A percentile compares a stretch with the other conserved stretches of the same genome.
Evolutionary conservation across 1,140 invertebrate genomes (phyloP).

Genomic region (Tetranychus cinnabarinus): DNA sequence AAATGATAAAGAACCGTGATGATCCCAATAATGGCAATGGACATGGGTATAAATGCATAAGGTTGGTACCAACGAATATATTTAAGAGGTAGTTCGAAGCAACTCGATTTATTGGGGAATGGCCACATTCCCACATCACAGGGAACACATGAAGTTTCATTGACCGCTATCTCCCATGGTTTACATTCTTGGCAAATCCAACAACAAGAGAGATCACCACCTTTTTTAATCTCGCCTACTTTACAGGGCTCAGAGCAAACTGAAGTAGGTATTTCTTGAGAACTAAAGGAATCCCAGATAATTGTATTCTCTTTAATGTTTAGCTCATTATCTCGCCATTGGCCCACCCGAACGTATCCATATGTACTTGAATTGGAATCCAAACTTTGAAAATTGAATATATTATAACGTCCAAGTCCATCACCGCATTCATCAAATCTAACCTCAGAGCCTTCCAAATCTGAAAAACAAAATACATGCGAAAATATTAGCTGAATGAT

Average conservation of each 20-base stretch:
- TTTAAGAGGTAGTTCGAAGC: conserved; percentile 23
- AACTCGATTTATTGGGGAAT: conserved; percentile 19
- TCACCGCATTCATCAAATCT: conserved; percentile 39
- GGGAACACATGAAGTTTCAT: conserved; percentile 31
- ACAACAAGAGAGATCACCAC: conserved; percentile 24
- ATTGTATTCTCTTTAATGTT: conserved; percentile 30
- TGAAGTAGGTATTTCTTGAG: conserved; percentile 26
- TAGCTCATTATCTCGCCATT: conserved; percentile 26
- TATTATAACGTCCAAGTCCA: conserved; percentile 37
- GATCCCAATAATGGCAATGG: conserved; percentile 29
- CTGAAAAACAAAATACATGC: conserved; percentile 20
- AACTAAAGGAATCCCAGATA: conserved; percentile 7
- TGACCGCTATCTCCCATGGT: conserved; percentile 29
- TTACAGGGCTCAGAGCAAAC: conserved; percentile 40
- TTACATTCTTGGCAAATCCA: conserved; percentile 31
- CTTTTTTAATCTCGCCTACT: conserved; percentile 37
- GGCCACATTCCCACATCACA: conserved; percentile 28
- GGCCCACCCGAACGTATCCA: conserved; percentile 22
- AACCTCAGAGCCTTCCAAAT: conserved; percentile 35
- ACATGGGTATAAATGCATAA: conserved; percentile 30
- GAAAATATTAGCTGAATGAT: too few relatives aligned
- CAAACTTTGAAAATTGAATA: conserved; percentile 29
- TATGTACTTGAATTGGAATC: conserved; percentile 13
- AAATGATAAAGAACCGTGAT: conserved; percentile 26
- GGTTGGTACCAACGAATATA: conserved; percentile 32